phyloP scores from a whole-genome alignment of 1,140 invertebrate genomes.

The Anadara kagoshimensis region DNA sequence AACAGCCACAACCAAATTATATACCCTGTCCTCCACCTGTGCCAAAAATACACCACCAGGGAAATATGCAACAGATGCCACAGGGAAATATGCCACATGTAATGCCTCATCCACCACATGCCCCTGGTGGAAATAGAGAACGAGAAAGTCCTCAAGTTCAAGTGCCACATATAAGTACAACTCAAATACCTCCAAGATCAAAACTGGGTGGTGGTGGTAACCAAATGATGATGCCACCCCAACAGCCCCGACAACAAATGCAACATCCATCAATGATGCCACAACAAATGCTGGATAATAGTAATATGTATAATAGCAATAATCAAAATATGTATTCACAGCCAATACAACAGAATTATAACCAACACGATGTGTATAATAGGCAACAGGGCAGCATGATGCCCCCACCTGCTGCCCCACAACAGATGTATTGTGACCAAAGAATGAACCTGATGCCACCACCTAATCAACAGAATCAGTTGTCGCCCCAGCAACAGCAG shows the following conservation, averaged over 20 bases:
- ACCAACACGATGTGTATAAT: constrained; percentile 7
- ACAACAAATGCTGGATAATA: too few species aligned
- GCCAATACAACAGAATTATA: constrained; percentile 14
- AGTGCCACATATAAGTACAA: constrained; percentile 72
- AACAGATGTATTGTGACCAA: constrained; percentile 11
- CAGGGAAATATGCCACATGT: constrained; percentile 2
- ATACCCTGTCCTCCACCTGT: constrained; percentile 51
- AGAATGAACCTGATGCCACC: constrained; percentile 46
- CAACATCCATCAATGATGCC: too few species aligned
- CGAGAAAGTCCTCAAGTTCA: constrained; percentile 69
- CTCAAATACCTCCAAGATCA: constrained; percentile 69
- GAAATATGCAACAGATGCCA: constrained; percentile 27
- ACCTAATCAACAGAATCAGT: constrained; percentile 49
- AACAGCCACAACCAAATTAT: constrained; percentile 48
- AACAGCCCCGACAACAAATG: constrained; percentile 34
- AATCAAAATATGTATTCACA: constrained; percentile 19
- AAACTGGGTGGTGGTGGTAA: constrained; percentile 58
- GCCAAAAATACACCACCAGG: constrained; percentile 32
- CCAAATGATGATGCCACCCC: constrained; percentile 49
- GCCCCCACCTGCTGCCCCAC: background rate
- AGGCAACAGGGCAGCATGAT: constrained; percentile 1
- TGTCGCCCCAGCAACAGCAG: constrained; percentile 42
- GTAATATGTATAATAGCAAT: constrained; percentile 2
- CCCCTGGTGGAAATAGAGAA: constrained; percentile 54
- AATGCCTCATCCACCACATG: constrained; percentile 19